Evolutionary conservation across 2,888 invertebrate genomes (phyloP), one percentile per base, ranked within the genome.

Genomic region (Archips crataeganus): DNA sequence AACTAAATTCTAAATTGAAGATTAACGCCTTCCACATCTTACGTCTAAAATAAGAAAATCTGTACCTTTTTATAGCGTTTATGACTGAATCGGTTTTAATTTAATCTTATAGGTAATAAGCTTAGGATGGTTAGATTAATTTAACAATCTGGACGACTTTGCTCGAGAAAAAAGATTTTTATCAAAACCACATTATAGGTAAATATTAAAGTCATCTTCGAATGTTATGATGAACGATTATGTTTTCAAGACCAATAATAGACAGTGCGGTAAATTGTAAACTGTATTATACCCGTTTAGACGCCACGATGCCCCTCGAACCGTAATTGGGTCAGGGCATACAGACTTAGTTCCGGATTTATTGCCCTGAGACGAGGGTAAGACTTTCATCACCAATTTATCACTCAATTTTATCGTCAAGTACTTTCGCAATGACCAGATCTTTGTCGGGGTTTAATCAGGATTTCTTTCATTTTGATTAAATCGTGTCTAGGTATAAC

Each of bases 241-340:
- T 39, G 32, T 11, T 32, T 32, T 11, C 32, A 57, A 8, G n/a
- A n/a, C 36, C 62, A 39, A 62, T 62, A 15, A 62, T 36, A 62
- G 62, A 13, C 39, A 10, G 42, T 8, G n/a, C 8, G n/a, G 11
- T 15, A n/a, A 34, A 65, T 51, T n/a, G 65, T 15, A 51, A 65
- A 51, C 39, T 71, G 67, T 36, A 23, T 67, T 66, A 39, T 47
- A 51, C 34, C 62, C 71, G 23, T 42, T 49, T 10, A 66, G 47
- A 57, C 39, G 54, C 42, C 49, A 10, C 45, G 45, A 47, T 39
- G 32, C 60, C 66, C n/a, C 61, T 61, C 45, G 82, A 82, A 81
- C 78, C 76, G 81, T 79, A 85, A 86, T 84, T 84, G 78, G 84
- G 86, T 86, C 84, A 82, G 84, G 81, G 82, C 82, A 82, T 78